phyloP scores from a whole-genome alignment of 2,888 invertebrate species.

The Pollenia angustigena region DNA sequence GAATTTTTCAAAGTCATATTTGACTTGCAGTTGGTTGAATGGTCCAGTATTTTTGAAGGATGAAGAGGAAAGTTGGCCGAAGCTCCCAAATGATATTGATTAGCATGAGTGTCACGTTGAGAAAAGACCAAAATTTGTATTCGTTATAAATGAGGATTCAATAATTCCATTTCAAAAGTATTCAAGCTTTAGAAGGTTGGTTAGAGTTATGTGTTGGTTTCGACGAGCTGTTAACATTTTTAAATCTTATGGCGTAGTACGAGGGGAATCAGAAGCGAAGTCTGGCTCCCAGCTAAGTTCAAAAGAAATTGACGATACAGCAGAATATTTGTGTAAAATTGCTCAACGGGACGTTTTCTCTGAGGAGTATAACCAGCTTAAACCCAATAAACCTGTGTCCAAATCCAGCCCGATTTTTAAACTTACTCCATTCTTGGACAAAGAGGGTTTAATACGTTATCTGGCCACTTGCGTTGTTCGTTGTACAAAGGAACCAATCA shows the following conservation, averaged over 20 bases:
- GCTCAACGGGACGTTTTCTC: background rate
- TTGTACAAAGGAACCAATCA: background rate
- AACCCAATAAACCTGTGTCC: background rate
- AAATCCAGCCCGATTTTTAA: conserved; percentile 12
- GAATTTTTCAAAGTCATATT: no score
- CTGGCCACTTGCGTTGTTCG: background rate
- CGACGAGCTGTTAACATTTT: background rate
- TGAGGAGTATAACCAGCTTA: background rate
- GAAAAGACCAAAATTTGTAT: background rate
- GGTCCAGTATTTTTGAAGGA: no score
- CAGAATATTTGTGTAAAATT: background rate
- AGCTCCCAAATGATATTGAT: background rate
- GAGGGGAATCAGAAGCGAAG: background rate
- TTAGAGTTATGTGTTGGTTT: background rate
- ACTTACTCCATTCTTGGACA: background rate
- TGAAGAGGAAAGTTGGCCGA: no score
- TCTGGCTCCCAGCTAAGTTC: background rate
- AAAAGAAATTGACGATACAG: background rate
- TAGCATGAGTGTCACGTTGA: background rate
- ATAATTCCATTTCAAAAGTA: background rate
- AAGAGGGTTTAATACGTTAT: background rate
- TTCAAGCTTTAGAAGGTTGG: background rate
- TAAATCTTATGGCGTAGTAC: background rate
- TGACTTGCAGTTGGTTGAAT: no score
- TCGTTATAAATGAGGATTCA: background rate